Percentiles rank a stretch among this genome's conserved stretches.
Conservation (phyloP, 2,888 invertebrate species). For the Helobdella robusta region DNA sequence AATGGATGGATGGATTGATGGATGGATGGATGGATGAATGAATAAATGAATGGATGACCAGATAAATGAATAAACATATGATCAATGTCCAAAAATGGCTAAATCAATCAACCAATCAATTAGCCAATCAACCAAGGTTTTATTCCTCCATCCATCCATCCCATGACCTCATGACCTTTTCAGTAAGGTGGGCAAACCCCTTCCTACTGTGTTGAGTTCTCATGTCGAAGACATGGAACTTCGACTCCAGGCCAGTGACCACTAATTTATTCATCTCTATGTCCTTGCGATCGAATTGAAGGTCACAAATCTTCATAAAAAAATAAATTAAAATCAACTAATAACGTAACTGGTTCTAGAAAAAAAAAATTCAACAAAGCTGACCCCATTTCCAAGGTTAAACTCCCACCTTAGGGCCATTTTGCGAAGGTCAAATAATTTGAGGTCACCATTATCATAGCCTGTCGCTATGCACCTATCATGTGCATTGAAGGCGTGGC, state of each 20-base stretch:
- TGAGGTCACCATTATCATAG: conserved; percentile 90
- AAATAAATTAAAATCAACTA: not conserved
- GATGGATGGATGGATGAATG: too few relatives aligned
- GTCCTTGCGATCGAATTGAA: conserved; percentile 84
- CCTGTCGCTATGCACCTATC: conserved; percentile 81
- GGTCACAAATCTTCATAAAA: conserved; percentile 55
- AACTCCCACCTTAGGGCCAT: conserved; percentile 81
- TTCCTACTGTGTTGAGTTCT: conserved; percentile 75
- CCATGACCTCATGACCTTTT: conserved; percentile 54
- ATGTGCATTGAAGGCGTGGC: conserved; percentile 74
- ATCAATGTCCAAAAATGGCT: too few relatives aligned
- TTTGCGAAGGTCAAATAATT: conserved; percentile 77
- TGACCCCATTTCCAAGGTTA: conserved; percentile 74
- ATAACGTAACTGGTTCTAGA: not conserved
- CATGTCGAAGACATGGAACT: conserved; percentile 76
- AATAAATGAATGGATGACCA: too few relatives aligned
- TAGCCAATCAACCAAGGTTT: too few relatives aligned
- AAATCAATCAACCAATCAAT: too few relatives aligned
- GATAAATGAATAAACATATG: too few relatives aligned
- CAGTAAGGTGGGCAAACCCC: conserved; percentile 63
- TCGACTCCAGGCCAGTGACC: conserved; percentile 80
- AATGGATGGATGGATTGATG: too few relatives aligned
- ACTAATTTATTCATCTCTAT: conserved; percentile 89
- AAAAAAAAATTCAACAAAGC: conserved; percentile 22
- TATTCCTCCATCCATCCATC: too few relatives aligned